phyloP scores from a whole-genome alignment of 2,888 invertebrate genomes.

The Acheta domesticus region DNA sequence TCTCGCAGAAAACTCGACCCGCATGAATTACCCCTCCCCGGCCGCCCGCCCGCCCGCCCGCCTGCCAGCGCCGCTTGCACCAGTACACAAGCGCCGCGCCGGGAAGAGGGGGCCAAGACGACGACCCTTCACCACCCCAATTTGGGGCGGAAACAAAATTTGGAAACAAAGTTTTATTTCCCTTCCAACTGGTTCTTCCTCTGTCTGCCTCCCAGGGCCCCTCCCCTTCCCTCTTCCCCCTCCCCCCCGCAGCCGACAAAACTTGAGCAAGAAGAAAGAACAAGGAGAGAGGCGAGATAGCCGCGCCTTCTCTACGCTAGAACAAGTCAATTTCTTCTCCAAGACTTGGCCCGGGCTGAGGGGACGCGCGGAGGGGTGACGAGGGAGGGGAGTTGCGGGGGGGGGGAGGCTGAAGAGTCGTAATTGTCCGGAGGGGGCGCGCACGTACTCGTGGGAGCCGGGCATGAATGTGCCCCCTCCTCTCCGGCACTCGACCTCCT shows the following conservation, averaged over 20 bases:
- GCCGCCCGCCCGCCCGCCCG: too few relatives aligned
- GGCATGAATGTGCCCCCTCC: too few relatives aligned
- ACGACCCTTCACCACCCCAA: slow-evolving; percentile 22
- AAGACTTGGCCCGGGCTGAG: neutral
- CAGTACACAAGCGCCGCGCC: neutral
- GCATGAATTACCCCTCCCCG: slow-evolving; percentile 20
- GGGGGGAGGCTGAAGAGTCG: too few relatives aligned
- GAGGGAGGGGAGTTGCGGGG: too few relatives aligned
- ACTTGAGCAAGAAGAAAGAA: neutral
- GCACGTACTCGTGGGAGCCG: too few relatives aligned
- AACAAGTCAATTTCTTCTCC: slow-evolving; percentile 22
- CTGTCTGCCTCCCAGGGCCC: neutral
- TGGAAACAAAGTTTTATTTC: slow-evolving; percentile 27
- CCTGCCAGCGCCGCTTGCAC: neutral
- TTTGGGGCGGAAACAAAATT: slow-evolving; percentile 30
- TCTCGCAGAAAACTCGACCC: slow-evolving; percentile 18
- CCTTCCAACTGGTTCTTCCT: neutral
- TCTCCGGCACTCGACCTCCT: too few relatives aligned
- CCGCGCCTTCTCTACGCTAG: neutral
- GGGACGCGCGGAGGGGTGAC: too few relatives aligned
- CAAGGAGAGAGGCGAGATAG: neutral
- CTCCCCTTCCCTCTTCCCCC: neutral
- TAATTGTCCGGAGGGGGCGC: too few relatives aligned
- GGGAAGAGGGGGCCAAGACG: neutral
- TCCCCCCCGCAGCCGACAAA: neutral